phyloP scores from a whole-genome alignment of 2,113 vertebrate genomes.

The Thryonomys swinderianus region DNA sequence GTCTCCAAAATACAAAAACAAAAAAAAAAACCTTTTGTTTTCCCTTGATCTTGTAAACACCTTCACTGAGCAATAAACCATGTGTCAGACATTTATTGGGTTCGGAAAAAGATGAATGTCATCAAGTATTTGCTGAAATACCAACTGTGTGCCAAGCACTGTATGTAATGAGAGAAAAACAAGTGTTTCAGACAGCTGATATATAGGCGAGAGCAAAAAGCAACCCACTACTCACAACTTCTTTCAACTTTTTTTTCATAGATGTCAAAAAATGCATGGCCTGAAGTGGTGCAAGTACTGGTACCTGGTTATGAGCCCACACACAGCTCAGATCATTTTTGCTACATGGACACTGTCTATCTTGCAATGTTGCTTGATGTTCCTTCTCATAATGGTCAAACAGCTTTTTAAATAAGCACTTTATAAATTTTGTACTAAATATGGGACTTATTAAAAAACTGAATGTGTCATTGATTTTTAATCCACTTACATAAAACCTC shows the following conservation, averaged over 20 bases:
- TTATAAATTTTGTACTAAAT: background rate
- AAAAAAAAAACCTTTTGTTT: no score
- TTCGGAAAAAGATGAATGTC: background rate
- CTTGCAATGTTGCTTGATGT: background rate
- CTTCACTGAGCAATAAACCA: constrained; percentile 7
- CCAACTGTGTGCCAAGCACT: background rate
- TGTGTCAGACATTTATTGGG: background rate
- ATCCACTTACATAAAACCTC: constrained; percentile 19
- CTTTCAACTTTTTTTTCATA: background rate
- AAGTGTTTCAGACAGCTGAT: background rate
- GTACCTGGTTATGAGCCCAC: background rate
- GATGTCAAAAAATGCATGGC: background rate
- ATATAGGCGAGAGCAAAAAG: background rate
- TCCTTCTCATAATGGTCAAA: background rate
- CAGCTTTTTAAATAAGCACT: background rate
- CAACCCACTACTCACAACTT: background rate
- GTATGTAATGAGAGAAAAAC: background rate
- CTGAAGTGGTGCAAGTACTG: background rate
- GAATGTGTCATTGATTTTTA: constrained; percentile 19
- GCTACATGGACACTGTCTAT: background rate
- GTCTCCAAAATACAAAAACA: no score
- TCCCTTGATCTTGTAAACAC: constrained; percentile 9
- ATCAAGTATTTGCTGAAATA: background rate
- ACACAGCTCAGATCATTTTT: background rate
- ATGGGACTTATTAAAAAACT: background rate